A percentile compares a stretch with the other conserved stretches of the same genome.
Conservation (phyloP, 2,888 invertebrate species). For the Mycogona germanica region DNA sequence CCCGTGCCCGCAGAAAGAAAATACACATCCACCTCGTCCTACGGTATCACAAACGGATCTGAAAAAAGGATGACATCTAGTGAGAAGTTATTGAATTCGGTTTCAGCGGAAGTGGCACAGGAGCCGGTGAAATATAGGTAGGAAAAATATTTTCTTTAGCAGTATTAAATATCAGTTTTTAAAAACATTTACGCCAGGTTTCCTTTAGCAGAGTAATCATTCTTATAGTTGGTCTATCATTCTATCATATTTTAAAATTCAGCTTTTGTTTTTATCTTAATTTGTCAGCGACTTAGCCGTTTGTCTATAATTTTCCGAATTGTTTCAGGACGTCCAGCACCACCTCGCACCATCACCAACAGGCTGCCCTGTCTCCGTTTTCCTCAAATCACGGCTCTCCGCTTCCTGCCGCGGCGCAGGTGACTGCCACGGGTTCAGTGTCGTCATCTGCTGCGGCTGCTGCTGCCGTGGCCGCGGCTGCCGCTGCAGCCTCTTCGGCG, state of each 20-base stretch:
- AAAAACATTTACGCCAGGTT: slow-evolving; percentile 9
- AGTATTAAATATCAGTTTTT: not conserved
- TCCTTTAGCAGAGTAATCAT: not conserved
- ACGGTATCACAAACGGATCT: slow-evolving; percentile 15
- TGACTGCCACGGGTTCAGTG: too few species aligned
- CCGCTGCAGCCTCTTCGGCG: slow-evolving; percentile 2
- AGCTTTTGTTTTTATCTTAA: not conserved
- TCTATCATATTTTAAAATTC: not conserved
- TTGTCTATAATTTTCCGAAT: not conserved
- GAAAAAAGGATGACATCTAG: slow-evolving; percentile 16
- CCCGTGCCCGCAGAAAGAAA: slow-evolving; percentile 17
- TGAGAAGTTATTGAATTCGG: slow-evolving; percentile 15
- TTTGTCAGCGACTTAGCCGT: not conserved
- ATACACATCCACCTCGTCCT: slow-evolving; percentile 12
- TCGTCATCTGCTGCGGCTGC: not conserved
- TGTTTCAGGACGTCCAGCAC: slow-evolving; percentile 5
- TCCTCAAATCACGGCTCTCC: slow-evolving; percentile 15
- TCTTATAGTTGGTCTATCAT: not conserved
- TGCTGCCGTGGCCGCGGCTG: not conserved
- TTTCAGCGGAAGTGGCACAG: slow-evolving; percentile 1
- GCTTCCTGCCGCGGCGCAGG: too few species aligned
- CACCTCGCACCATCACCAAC: slow-evolving; percentile 3
- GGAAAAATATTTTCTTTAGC: too few species aligned
- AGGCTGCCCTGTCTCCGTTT: slow-evolving; percentile 19
- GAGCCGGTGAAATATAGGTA: slow-evolving; percentile 16